These are phyloP conservation scores for Ametastegia equiseti DNA, from an alignment of 2,888 invertebrate species.

Conservation along the genomic window DNA sequence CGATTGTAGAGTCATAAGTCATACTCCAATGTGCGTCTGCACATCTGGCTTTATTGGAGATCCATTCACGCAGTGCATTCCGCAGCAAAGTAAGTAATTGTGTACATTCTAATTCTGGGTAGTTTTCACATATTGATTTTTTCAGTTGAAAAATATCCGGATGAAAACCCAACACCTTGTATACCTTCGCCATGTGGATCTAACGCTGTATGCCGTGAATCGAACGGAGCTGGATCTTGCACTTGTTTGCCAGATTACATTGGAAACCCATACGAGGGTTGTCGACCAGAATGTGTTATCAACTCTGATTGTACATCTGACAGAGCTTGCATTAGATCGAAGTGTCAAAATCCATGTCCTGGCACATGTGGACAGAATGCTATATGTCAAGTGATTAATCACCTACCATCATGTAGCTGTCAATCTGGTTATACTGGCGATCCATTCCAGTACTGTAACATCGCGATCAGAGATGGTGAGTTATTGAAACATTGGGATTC, in stretches of 20 bases:
- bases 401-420: conserved; percentile 82
- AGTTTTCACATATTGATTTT: background rate
- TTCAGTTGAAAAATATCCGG: conserved; percentile 38
- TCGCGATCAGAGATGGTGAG: conserved; percentile 78
- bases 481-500: background rate
- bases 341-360: conserved; percentile 82
- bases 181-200: conserved; percentile 89
- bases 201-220: conserved; percentile 87
- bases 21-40: conserved; percentile 86
- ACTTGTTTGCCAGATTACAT: conserved; percentile 79
- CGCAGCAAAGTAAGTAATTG: conserved; percentile 59
- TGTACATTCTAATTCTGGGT: background rate
- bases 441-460: conserved; percentile 82
- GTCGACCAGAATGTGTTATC: conserved; percentile 83
- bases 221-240: conserved; percentile 77
- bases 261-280: conserved; percentile 82
- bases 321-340: conserved; percentile 82
- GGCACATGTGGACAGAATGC: conserved; percentile 82
- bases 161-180: conserved; percentile 78
- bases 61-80: conserved; percentile 76
- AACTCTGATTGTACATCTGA: conserved; percentile 84
- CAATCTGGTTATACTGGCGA: conserved; percentile 80
- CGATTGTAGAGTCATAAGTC: conserved; percentile 86
- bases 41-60: conserved; percentile 79
- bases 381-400: conserved; percentile 82